A percentile compares a stretch with the other conserved stretches of the same genome.
Conservation (phyloP, 2,113 vertebrate species). For the Rallus limicola region DNA sequence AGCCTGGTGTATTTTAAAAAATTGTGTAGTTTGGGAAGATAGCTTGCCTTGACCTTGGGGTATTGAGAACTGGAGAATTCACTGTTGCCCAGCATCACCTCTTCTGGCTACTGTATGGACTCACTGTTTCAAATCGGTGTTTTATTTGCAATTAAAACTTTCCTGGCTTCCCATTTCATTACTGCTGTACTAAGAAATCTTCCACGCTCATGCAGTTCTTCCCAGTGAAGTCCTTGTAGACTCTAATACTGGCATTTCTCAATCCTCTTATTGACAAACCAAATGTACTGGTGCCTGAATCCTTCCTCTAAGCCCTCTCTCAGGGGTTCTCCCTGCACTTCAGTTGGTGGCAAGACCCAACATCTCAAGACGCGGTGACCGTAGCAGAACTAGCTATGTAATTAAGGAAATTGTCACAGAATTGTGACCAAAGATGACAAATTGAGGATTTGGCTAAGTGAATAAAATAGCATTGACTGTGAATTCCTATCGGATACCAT, state of each 20-base stretch:
- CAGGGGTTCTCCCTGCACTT: not conserved
- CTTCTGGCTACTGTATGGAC: not conserved
- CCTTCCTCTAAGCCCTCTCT: not conserved
- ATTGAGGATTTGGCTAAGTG: not conserved
- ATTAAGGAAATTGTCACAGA: not conserved
- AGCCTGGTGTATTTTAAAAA: not conserved
- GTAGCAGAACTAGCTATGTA: not conserved
- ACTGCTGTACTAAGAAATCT: not conserved
- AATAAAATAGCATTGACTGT: not conserved
- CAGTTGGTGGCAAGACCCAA: not conserved
- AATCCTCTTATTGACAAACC: not conserved
- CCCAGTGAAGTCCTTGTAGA: not conserved
- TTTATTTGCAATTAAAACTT: not conserved
- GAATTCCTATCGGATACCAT: accelerated
- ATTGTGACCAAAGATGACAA: not conserved
- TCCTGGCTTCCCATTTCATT: not conserved
- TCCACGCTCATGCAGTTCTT: not conserved
- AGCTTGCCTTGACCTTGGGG: not conserved
- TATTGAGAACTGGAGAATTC: not conserved
- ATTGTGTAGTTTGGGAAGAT: not conserved
- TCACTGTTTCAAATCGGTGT: not conserved
- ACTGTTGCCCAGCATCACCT: not conserved
- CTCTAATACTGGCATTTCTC: not conserved
- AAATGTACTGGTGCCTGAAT: not conserved
- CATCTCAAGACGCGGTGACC: not conserved